A percentile compares a stretch with the other conserved stretches of the same genome.
Evolutionary conservation across 2,797 vertebrate genomes (phyloP).

Genomic region (Rhabdomys pumilio): DNA sequence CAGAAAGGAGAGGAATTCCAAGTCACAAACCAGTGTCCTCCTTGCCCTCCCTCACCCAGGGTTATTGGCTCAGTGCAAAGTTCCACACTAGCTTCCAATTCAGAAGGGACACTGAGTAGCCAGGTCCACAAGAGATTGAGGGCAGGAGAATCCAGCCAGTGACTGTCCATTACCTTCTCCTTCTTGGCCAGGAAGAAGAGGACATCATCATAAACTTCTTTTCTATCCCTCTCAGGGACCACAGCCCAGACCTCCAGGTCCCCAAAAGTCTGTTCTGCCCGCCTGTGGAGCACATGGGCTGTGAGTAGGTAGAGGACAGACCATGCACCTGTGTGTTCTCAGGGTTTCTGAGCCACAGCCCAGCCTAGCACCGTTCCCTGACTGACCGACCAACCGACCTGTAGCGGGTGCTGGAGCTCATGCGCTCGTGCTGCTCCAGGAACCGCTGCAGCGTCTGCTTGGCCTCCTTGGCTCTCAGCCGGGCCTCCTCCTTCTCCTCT

Average conservation of each 20-base stretch:
- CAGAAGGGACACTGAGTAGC: slow-evolving; percentile 14
- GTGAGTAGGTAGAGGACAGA: slow-evolving; percentile 17
- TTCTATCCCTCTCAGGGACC: slow-evolving; percentile 89
- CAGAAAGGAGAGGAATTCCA: neutral
- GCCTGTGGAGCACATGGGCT: slow-evolving; percentile 81
- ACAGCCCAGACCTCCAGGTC: slow-evolving; percentile 89
- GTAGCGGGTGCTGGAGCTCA: slow-evolving; percentile 89
- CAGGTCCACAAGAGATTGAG: neutral
- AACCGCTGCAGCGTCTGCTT: slow-evolving; percentile 89
- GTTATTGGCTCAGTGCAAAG: slow-evolving; percentile 11
- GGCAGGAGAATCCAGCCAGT: neutral
- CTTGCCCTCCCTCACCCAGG: neutral
- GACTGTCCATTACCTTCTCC: slow-evolving; percentile 87
- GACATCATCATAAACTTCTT: slow-evolving; percentile 90
- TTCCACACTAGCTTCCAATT: neutral
- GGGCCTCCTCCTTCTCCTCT: slow-evolving; percentile 89
- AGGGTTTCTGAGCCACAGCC: slow-evolving; percentile 31
- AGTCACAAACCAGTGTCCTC: slow-evolving; percentile 12
- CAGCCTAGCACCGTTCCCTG: slow-evolving; percentile 32
- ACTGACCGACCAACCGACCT: slow-evolving; percentile 75
- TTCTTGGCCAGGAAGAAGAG: slow-evolving; percentile 90
- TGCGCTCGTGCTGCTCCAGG: slow-evolving; percentile 88
- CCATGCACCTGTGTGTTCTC: neutral
- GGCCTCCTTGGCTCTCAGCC: slow-evolving; percentile 89
- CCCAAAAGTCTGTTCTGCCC: slow-evolving; percentile 90